phyloP scores from a whole-genome alignment of 2,888 invertebrate species.

The Yponomeuta plumbellus region DNA sequence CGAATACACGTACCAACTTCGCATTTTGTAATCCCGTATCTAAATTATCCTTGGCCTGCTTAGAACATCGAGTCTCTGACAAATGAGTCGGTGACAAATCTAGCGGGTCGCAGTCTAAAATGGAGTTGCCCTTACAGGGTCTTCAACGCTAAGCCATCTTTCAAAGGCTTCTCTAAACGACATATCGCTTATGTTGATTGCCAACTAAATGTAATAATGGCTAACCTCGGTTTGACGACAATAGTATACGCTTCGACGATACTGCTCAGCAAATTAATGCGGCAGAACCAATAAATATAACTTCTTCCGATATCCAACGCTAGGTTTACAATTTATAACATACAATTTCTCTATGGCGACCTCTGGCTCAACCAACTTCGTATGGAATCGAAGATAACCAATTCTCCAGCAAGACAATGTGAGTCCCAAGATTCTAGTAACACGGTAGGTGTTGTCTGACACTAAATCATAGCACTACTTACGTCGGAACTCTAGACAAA shows the following conservation, averaged over 20 bases:
- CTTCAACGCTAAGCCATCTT: background rate
- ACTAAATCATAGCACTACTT: slow-evolving; percentile 62
- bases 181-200: background rate
- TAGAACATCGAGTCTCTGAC: background rate
- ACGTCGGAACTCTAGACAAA: slow-evolving; percentile 47
- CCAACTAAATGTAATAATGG: no score
- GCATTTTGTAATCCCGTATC: background rate
- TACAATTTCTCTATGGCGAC: background rate
- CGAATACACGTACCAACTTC: background rate
- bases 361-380: slow-evolving; percentile 43
- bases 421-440: slow-evolving; percentile 31
- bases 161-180: background rate
- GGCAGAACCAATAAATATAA: background rate
- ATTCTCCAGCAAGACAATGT: no score
- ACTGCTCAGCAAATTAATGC: background rate
- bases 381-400: slow-evolving; percentile 19
- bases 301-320: no score
- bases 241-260: background rate
- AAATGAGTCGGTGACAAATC: slow-evolving; percentile 2
- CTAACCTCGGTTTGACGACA: background rate
- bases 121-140: slow-evolving; percentile 28
- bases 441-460: slow-evolving; percentile 49
- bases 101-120: background rate
- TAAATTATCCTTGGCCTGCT: background rate
- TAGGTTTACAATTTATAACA: no score